A percentile compares a stretch with the other conserved stretches of the same genome.
Conservation (phyloP, 2,113 vertebrate genomes). For the Pipra filicauda region DNA sequence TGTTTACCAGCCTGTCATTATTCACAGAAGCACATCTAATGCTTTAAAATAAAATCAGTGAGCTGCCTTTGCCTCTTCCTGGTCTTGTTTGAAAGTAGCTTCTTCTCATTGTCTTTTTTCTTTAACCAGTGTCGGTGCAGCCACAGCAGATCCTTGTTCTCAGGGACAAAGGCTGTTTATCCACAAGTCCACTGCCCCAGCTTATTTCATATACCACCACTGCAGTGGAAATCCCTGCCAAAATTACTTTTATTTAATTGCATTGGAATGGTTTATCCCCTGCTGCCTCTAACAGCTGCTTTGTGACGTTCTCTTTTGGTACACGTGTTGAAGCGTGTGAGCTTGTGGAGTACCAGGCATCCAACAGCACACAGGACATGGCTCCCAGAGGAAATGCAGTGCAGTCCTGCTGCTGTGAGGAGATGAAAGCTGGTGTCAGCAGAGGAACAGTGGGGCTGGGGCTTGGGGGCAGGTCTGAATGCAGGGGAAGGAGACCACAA, state of each 20-base stretch:
- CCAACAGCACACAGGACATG: accelerated
- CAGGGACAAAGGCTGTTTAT: not conserved
- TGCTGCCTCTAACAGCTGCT: not conserved
- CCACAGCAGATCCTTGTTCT: not conserved
- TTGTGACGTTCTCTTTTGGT: not conserved
- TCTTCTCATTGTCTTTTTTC: not conserved
- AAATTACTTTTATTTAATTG: not conserved
- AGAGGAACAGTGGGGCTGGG: not conserved
- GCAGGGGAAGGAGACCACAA: not conserved
- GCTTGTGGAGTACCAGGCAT: not conserved
- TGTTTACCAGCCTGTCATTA: not conserved
- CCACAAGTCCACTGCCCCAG: not conserved
- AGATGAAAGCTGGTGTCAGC: not conserved
- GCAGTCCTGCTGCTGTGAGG: not conserved
- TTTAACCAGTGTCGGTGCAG: not conserved
- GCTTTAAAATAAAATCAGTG: not conserved
- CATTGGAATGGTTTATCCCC: not conserved
- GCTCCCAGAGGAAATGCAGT: not conserved
- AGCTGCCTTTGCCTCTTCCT: not conserved
- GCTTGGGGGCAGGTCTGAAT: not conserved
- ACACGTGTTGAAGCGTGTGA: not conserved
- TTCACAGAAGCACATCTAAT: not conserved
- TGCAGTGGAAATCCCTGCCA: not conserved
- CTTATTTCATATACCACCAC: not conserved
- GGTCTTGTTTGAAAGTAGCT: not conserved